Conservation (phyloP, 2,113 vertebrate genomes). For the Periophthalmus modestus region DNA sequence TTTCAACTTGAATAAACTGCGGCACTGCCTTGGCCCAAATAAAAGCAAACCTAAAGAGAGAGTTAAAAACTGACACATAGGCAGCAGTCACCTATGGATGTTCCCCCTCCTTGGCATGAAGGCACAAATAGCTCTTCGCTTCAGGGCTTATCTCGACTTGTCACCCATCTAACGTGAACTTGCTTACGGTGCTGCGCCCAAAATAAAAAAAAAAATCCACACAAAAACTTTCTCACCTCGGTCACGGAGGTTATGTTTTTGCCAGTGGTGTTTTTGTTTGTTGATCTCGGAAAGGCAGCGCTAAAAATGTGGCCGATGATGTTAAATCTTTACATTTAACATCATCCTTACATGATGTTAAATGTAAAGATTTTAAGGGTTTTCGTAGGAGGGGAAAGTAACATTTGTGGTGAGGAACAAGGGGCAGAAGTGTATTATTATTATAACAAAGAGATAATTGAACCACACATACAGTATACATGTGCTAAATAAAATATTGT, state of each 20-base stretch:
- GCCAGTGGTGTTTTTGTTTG: background rate
- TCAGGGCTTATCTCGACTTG: conserved; percentile 27
- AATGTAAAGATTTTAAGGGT: background rate
- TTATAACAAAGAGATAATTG: too few species aligned
- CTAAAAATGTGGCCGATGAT: background rate
- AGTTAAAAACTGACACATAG: conserved; percentile 22
- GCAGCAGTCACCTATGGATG: conserved; percentile 15
- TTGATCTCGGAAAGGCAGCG: background rate
- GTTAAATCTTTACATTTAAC: too few species aligned
- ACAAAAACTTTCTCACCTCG: background rate
- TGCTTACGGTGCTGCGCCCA: conserved; percentile 10
- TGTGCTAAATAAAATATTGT: too few species aligned
- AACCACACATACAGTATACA: too few species aligned
- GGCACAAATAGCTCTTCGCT: conserved; percentile 23
- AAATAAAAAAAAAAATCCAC: background rate
- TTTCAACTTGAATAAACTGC: conserved; percentile 56
- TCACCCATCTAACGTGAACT: conserved; percentile 5
- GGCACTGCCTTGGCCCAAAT: conserved; percentile 24
- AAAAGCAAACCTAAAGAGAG: conserved; percentile 48
- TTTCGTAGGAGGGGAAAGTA: background rate
- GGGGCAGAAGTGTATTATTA: too few species aligned
- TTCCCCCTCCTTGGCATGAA: background rate
- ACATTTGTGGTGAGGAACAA: too few species aligned
- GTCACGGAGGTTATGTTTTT: conserved; percentile 2
- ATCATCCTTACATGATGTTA: too few species aligned